phyloP scores from a whole-genome alignment of 2,888 invertebrate species.

The Trachelus troglodyta region DNA sequence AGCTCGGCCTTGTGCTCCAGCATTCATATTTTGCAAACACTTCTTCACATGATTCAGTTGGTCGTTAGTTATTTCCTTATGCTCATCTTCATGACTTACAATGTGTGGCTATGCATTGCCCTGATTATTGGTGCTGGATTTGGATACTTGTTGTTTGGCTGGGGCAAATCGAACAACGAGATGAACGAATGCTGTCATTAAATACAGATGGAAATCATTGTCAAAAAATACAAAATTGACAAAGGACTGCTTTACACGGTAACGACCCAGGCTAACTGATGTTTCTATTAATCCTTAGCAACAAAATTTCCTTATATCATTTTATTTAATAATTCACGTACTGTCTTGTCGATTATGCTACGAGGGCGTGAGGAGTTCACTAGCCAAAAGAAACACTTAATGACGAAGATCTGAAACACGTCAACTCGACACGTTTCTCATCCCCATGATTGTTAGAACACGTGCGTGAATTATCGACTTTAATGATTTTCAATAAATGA shows the following conservation, averaged over 20 bases:
- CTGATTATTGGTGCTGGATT: constrained; percentile 69
- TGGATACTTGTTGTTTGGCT: constrained; percentile 66
- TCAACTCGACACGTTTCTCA: background rate
- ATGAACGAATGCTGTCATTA: constrained; percentile 52
- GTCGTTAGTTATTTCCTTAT: constrained; percentile 71
- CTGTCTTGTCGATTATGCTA: background rate
- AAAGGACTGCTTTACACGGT: background rate
- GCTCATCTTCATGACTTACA: constrained; percentile 75
- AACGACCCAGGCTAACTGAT: background rate
- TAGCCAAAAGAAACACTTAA: background rate
- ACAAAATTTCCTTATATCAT: background rate
- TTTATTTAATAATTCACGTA: background rate
- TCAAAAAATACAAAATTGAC: background rate
- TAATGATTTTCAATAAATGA: background rate
- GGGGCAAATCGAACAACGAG: constrained; percentile 46
- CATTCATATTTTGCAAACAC: constrained; percentile 52
- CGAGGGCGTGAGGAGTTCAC: background rate
- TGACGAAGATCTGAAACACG: background rate
- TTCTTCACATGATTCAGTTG: constrained; percentile 62
- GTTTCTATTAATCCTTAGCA: background rate
- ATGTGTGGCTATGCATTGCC: constrained; percentile 71
- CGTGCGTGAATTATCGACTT: constrained; percentile 8
- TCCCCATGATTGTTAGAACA: background rate
- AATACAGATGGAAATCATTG: background rate
- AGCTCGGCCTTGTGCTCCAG: constrained; percentile 43